Evolutionary conservation across 2,797 vertebrate genomes (phyloP), one percentile per base, ranked within the genome.

Genomic region (Phalanger gymnotis): DNA sequence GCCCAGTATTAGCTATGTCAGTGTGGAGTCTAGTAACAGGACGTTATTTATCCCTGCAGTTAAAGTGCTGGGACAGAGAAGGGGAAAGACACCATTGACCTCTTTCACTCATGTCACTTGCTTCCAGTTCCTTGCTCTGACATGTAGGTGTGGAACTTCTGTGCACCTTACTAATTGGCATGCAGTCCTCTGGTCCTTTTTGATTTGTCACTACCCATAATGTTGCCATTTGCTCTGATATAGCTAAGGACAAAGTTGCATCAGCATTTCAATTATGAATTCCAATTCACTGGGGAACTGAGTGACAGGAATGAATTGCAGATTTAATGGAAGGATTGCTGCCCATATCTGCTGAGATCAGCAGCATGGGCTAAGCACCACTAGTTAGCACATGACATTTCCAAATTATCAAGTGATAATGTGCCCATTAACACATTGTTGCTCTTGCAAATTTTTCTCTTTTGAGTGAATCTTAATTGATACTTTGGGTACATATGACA

Each of bases 241-340:
- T 54, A 47, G 14, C 54, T 91, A 92, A 92, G 28, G 51, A 54
- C 13, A 89, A 81, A 92, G 2, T 92, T 87, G 61, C 3, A 40
- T n/a, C 13, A 53, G 40, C 91, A 94, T 90, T 93, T 95, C 54
- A 47, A 95, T 91, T 91, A 93, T 25, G 51, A 93, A 92, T 95
- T n/a, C 10, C 25, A 57, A 89, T 14, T 92, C 19, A 40, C 9
- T 87, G 40, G 7, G 66, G 30, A 94, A 51, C 25, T 73, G 53
- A 40, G 34, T 93, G 14, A 93, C 25, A 81, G 53, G 51, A 94
- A 90, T 28, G 51, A n/a, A 73, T 54, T 73, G 10, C 9, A 55
- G 47, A 89, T 52, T 94, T 89, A 96, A 95, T 66, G 51, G 19
- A 25, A 58, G 25, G 10, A 93, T 93, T 55, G 81, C 1, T 89